Conservation (phyloP, 2,113 vertebrate species). For the Catagonus wagneri region DNA sequence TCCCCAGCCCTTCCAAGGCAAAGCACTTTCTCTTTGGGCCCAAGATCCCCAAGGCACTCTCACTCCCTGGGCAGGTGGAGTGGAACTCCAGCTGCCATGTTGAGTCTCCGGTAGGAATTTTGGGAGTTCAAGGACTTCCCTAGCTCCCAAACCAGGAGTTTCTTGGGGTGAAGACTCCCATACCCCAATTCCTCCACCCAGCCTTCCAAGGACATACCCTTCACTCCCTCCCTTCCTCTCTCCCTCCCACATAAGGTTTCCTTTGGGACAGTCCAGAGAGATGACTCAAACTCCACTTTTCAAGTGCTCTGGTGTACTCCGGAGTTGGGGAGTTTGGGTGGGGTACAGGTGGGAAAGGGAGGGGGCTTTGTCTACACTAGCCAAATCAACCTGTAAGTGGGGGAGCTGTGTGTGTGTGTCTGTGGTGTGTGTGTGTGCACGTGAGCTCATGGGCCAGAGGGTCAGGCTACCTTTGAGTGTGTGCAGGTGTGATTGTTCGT, state of each 20-base stretch:
- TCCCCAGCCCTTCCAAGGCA: neutral
- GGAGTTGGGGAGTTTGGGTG: neutral
- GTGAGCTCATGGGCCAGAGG: too few relatives aligned
- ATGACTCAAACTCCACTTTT: neutral
- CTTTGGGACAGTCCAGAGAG: neutral
- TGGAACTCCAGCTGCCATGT: too few relatives aligned
- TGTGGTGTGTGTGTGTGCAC: too few relatives aligned
- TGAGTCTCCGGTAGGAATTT: neutral
- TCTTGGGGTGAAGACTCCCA: neutral
- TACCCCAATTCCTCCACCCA: neutral
- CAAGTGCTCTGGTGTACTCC: neutral
- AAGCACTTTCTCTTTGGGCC: neutral
- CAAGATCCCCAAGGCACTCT: neutral
- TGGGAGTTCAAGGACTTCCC: neutral
- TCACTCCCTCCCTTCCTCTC: neutral
- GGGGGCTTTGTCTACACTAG: neutral
- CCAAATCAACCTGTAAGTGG: neutral
- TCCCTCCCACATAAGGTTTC: neutral
- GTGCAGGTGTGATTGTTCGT: neutral
- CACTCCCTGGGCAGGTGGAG: neutral
- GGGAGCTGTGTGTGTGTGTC: neutral
- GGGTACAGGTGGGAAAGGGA: neutral
- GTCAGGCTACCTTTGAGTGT: neutral
- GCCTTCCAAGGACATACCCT: neutral
- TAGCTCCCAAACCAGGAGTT: neutral